These are phyloP conservation scores for Copsychus sechellarum DNA, from an alignment of 2,113 vertebrate genomes.

Conservation along the genomic window DNA sequence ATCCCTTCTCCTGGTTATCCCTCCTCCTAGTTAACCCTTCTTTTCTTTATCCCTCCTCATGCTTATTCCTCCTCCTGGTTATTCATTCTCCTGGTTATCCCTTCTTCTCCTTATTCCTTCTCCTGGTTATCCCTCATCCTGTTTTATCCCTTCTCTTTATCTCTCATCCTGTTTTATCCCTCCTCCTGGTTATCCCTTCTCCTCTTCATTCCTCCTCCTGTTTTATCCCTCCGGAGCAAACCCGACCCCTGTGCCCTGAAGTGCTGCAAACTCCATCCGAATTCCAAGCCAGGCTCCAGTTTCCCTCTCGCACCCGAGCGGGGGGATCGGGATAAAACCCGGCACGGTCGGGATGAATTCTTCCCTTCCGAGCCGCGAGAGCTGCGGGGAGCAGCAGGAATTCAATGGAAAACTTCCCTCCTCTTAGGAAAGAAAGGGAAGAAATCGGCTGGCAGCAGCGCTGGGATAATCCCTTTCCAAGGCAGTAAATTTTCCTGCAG, in stretches of 20 bases:
- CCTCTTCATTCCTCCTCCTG: neutral
- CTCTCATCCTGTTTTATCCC: too few species aligned
- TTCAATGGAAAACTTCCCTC: slow-evolving; percentile 42
- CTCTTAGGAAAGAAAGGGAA: neutral
- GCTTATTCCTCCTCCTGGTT: too few species aligned
- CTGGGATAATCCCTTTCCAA: slow-evolving; percentile 45
- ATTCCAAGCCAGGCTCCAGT: neutral
- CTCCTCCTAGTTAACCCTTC: neutral
- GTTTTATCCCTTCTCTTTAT: too few species aligned
- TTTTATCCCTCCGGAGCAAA: neutral
- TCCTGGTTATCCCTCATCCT: too few species aligned
- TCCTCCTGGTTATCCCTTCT: neutral
- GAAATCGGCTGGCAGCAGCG: neutral
- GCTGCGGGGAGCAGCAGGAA: neutral
- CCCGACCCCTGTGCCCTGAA: accelerated
- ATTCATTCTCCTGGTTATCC: too few species aligned
- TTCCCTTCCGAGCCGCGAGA: neutral
- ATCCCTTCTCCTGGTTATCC: neutral
- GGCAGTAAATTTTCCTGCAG: slow-evolving; percentile 48
- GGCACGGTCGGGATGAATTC: accelerated
- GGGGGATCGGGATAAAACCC: neutral
- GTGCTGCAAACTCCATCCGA: accelerated
- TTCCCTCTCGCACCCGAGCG: neutral
- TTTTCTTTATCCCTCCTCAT: too few species aligned
- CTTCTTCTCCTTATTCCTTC: too few species aligned